These are phyloP conservation scores for Alosa alosa DNA, from an alignment of 2,113 vertebrate species.

Conservation along the genomic window DNA sequence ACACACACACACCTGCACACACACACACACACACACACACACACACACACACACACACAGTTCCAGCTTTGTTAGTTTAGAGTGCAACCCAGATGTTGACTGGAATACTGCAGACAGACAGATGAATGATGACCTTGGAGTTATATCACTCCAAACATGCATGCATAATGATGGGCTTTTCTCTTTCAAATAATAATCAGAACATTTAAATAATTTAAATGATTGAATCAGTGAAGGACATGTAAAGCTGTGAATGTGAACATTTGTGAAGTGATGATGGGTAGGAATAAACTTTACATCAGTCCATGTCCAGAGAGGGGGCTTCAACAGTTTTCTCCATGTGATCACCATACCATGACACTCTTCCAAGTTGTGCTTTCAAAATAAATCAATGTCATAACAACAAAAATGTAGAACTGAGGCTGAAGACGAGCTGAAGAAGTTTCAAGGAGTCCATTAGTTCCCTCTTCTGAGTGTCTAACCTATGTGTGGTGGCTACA, in stretches of 20 bases:
- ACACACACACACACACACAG: neutral
- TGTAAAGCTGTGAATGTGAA: neutral
- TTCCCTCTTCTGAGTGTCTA: neutral
- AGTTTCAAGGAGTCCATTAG: neutral
- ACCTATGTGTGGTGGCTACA: neutral
- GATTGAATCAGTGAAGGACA: neutral
- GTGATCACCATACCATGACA: neutral
- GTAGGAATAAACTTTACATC: neutral
- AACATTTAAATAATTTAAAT: neutral
- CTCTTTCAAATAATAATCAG: neutral
- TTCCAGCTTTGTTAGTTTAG: neutral
- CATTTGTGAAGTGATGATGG: neutral
- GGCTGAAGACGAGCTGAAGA: neutral
- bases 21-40: neutral
- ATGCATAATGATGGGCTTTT: neutral
- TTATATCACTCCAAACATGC: neutral
- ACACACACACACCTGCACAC: neutral
- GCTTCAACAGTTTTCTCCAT: neutral
- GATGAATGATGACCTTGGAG: neutral
- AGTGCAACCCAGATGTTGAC: neutral
- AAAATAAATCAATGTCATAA: conserved; percentile 9
- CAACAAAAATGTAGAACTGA: neutral
- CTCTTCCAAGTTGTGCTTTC: neutral
- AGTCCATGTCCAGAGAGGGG: neutral
- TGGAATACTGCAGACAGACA: neutral